These are phyloP conservation scores for Notothenia coriiceps DNA, from an alignment of 2,113 vertebrate species.

Conservation along the genomic window DNA sequence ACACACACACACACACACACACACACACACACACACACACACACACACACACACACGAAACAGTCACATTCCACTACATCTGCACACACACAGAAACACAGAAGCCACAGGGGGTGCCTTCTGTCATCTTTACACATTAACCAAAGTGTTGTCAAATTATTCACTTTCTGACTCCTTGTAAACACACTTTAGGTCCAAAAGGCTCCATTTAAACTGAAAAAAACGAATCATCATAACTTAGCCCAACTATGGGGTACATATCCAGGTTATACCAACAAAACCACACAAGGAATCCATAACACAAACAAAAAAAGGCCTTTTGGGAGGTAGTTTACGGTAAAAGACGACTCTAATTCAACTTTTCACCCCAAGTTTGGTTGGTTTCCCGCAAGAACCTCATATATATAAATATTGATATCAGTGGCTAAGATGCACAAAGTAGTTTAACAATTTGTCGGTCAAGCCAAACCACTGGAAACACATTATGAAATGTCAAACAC, in stretches of 20 bases:
- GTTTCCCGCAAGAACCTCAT: conserved; percentile 34
- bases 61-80: conserved; percentile 59
- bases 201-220: background rate
- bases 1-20: conserved; percentile 9
- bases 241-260: background rate
- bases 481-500: conserved; percentile 25
- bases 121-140: conserved; percentile 72
- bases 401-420: conserved; percentile 44
- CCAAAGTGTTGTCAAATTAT: conserved; percentile 64
- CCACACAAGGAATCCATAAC: background rate
- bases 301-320: conserved; percentile 11
- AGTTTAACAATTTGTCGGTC: conserved; percentile 22
- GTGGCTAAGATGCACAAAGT: conserved; percentile 28
- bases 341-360: conserved; percentile 9
- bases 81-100: conserved; percentile 10
- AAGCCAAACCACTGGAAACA: conserved; percentile 40
- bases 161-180: conserved; percentile 25
- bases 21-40: conserved; percentile 27
- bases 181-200: conserved; percentile 13
- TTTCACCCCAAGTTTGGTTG: conserved; percentile 16
- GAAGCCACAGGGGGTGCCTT: conserved; percentile 59
- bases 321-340: background rate
- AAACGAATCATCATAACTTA: background rate
- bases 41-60: conserved; percentile 70
- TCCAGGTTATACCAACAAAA: conserved; percentile 13